These are phyloP conservation scores for Solen grandis DNA, from an alignment of 1,140 invertebrate genomes.

Conservation along the genomic window DNA sequence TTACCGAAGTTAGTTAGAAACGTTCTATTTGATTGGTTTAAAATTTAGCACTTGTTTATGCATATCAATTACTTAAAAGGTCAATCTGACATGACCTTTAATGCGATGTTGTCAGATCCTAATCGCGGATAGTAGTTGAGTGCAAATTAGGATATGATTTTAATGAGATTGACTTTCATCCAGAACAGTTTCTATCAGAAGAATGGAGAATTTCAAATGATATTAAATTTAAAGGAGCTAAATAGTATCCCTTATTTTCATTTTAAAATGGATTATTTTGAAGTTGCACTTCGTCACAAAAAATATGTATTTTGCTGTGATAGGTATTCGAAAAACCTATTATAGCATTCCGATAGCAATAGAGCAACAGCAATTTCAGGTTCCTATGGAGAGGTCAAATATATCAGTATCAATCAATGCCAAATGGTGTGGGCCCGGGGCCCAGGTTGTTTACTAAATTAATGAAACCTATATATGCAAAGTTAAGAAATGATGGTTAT, in stretches of 20 bases:
- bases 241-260: no score
- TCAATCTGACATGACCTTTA: no score
- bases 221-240: constrained; percentile 13
- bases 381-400: background rate
- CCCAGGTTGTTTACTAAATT: no score
- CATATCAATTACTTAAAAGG: no score
- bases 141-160: no score
- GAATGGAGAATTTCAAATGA: background rate
- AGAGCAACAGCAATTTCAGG: background rate
- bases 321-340: background rate
- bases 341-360: background rate
- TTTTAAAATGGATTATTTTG: constrained; percentile 31
- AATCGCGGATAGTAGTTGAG: no score
- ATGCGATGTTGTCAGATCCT: no score
- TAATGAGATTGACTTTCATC: background rate
- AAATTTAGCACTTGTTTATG: no score
- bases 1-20: no score
- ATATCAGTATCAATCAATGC: background rate
- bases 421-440: background rate
- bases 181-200: background rate
- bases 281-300: background rate
- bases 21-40: no score
- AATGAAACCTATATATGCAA: constrained; percentile 18
- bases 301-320: background rate
- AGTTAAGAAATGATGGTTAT: background rate